Base-by-base conservation (phyloP, 2,888 invertebrate species). In the Phlogophora meticulosa region DNA sequence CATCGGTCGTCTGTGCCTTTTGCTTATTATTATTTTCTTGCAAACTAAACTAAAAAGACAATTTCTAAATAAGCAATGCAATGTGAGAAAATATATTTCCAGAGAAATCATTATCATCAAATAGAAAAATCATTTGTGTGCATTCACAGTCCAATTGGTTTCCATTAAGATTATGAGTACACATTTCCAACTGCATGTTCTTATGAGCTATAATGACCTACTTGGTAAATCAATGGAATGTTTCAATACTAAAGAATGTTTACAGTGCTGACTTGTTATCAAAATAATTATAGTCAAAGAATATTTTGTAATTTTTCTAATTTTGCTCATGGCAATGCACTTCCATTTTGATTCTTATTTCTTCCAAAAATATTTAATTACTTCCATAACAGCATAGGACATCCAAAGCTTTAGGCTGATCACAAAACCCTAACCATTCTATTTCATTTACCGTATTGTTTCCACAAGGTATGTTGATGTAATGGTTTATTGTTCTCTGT, bases 151-250 rank as follows among this genome's bases (percentile, higher is more conserved):
- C 74, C 74, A 64, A 40, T 73, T 73, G 74, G 51, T 73, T 78
- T 78, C 57, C 36, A 73, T 58, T 72, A 63, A 62, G 52, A 72
- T 77, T 32, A 63, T 63, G 15, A n/a, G n/a, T 71, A 52, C 43
- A 59, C 45, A 15, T 55, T 76, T 59, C 60, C 58, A 60, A 68
- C 62, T 78, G 62, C 71, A 24, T 71, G n/a, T 60, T 57, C 49
- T 58, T 48, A 52, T 52, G 46, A 59, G 62, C 15, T 64, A 32
- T 58, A 32, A 40, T 72, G 78, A 45, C 74, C 79, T 78, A 73
- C 45, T 73, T 78, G 57, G 52, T 73, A 73, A 73, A 78, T 58
- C 53, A 78, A 73, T 78, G 64, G 57, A 72, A 52, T 61, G 40
- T 56, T 46, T 42, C 40, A 71, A 46, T 77, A 42, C 2, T 10